A percentile compares a stretch with the other conserved stretches of the same genome.
Evolutionary conservation across 2,797 vertebrate species (phyloP).

Genomic region (Moxostoma hubbsi): DNA sequence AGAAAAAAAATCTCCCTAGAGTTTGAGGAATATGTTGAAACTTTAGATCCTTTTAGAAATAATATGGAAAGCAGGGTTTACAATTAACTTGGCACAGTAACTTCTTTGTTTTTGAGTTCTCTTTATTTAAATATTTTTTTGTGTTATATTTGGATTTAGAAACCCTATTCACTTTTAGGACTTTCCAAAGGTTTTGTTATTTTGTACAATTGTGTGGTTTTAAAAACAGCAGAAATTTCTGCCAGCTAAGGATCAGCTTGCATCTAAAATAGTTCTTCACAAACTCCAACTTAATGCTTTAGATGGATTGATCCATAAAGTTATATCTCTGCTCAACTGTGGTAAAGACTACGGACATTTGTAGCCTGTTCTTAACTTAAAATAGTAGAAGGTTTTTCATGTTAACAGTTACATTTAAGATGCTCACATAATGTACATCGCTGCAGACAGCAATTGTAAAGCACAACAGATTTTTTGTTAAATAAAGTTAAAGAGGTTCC

Average conservation of each 20-base stretch:
- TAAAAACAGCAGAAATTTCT: conserved; percentile 18
- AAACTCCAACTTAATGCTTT: conserved; percentile 26
- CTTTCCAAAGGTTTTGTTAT: not conserved
- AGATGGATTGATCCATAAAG: not conserved
- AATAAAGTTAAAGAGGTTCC: too few species aligned
- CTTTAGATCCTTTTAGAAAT: not conserved
- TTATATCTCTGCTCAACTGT: not conserved
- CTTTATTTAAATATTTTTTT: conserved; percentile 3
- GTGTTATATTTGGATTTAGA: not conserved
- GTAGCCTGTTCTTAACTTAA: not conserved
- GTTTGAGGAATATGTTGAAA: conserved; percentile 18
- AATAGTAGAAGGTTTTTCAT: not conserved
- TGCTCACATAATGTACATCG: not conserved
- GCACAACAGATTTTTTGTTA: too few species aligned
- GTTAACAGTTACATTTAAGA: not conserved
- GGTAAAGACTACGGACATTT: not conserved
- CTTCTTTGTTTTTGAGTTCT: not conserved
- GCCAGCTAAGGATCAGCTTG: conserved; percentile 3
- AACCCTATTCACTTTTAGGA: not conserved
- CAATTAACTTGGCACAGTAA: conserved; percentile 5
- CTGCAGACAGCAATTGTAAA: not conserved
- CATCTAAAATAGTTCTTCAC: conserved; percentile 9
- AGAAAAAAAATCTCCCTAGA: conserved; percentile 32
- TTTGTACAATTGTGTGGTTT: conserved; percentile 5
- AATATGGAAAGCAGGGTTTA: not conserved